Conservation (phyloP, 2,797 vertebrate genomes). For the Oceanodroma leucorhoa region DNA sequence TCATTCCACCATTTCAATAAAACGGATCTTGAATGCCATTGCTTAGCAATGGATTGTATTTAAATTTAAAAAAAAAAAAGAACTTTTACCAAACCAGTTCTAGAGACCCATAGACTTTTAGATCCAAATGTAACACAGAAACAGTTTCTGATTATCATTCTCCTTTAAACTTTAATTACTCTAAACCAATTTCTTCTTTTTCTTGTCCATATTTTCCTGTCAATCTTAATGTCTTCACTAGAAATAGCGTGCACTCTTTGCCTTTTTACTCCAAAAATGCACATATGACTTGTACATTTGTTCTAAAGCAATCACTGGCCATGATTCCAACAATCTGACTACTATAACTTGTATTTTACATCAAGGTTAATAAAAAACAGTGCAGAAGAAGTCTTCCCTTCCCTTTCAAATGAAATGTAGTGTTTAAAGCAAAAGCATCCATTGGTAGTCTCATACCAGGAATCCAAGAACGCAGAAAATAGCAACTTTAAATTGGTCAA, state of each 20-base stretch:
- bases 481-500: not conserved
- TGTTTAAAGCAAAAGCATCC: not conserved
- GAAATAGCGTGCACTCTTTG: not conserved
- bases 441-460: not conserved
- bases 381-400: not conserved
- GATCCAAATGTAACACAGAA: not conserved
- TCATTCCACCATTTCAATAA: not conserved
- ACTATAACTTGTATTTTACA: not conserved
- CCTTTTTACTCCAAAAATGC: not conserved
- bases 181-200: not conserved
- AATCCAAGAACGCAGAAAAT: not conserved
- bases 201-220: not conserved
- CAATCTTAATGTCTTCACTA: not conserved
- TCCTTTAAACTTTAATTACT: not conserved
- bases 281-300: not conserved
- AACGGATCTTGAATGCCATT: not conserved
- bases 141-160: not conserved
- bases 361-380: not conserved
- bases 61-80: not conserved
- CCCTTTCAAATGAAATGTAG: not conserved
- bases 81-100: not conserved
- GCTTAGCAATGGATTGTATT: not conserved
- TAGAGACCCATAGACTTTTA: not conserved
- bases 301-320: not conserved
- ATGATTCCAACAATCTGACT: not conserved